These are phyloP conservation scores for Leptothorax acervorum DNA, from an alignment of 2,888 invertebrate species.

Conservation along the genomic window DNA sequence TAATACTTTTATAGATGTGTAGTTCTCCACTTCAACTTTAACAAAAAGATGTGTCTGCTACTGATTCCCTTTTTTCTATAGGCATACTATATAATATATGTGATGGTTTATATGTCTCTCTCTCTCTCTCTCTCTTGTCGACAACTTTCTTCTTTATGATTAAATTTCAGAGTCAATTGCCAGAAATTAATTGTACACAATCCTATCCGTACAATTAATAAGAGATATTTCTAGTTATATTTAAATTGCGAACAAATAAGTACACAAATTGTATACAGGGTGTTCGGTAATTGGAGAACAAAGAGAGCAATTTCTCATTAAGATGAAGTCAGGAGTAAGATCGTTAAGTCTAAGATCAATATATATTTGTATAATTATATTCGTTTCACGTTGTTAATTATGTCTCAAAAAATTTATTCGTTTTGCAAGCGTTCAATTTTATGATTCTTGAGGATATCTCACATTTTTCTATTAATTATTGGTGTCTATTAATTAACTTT, in stretches of 20 bases:
- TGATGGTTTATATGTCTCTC: not conserved
- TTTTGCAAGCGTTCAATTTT: not conserved
- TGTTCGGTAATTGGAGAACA: slow-evolving; percentile 35
- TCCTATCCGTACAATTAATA: slow-evolving; percentile 60
- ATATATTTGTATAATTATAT: slow-evolving; percentile 16
- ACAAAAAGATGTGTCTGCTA: not conserved
- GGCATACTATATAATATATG: not conserved
- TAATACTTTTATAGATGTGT: slow-evolving; percentile 1
- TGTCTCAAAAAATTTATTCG: not conserved
- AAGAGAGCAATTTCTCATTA: slow-evolving; percentile 20
- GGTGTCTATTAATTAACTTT: not conserved
- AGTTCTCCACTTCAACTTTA: slow-evolving; percentile 13
- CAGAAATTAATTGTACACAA: slow-evolving; percentile 67
- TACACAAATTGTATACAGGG: slow-evolving; percentile 40
- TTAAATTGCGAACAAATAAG: slow-evolving; percentile 60
- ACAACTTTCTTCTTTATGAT: slow-evolving; percentile 63
- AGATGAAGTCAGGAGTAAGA: not conserved
- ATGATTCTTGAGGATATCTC: not conserved
- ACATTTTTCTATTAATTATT: slow-evolving; percentile 8
- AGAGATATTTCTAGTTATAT: slow-evolving; percentile 61
- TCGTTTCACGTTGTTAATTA: slow-evolving; percentile 1
- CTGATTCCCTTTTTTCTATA: not conserved
- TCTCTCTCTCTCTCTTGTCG: slow-evolving; percentile 2
- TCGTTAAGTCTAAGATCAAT: not conserved
- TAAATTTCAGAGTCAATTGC: slow-evolving; percentile 68